phyloP scores from a whole-genome alignment of 92 coral and sea anemone genomes.

The Porites lobata region DNA sequence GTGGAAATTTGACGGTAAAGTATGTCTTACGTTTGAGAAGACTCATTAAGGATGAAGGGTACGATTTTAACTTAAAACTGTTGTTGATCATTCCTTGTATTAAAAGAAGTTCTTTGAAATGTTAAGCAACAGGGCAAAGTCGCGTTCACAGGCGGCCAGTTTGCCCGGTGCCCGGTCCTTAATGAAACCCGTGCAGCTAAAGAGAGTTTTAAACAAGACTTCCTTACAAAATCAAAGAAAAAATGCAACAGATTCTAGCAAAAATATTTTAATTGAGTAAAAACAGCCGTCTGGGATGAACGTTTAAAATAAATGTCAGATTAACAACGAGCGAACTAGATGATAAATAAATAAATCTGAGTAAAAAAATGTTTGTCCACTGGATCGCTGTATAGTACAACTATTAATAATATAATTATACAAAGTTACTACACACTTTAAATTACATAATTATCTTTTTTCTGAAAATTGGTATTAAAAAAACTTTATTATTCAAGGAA shows the following conservation, averaged over 20 bases:
- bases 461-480: constrained; percentile 1
- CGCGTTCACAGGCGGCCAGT: too few relatives aligned
- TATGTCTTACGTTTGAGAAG: too few relatives aligned
- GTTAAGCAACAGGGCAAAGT: too few relatives aligned
- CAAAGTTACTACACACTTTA: constrained; percentile 15
- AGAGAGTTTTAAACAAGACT: neutral
- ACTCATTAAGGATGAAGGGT: too few relatives aligned
- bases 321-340: neutral
- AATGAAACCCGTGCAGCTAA: neutral
- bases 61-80: too few relatives aligned
- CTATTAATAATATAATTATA: neutral
- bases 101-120: too few relatives aligned
- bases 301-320: constrained; percentile 24
- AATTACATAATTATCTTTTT: neutral
- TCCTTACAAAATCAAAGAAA: neutral
- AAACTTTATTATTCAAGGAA: neutral
- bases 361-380: neutral
- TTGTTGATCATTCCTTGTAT: too few relatives aligned
- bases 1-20: too few relatives aligned
- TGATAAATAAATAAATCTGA: constrained; percentile 28
- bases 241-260: neutral
- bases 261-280: constrained; percentile 14
- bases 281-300: constrained; percentile 11
- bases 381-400: constrained; percentile 1
- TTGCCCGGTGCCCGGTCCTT: too few relatives aligned